Evolutionary conservation across 2,888 invertebrate genomes (phyloP), one percentile per base, ranked within the genome.

Genomic region (Epinotia nisella): DNA sequence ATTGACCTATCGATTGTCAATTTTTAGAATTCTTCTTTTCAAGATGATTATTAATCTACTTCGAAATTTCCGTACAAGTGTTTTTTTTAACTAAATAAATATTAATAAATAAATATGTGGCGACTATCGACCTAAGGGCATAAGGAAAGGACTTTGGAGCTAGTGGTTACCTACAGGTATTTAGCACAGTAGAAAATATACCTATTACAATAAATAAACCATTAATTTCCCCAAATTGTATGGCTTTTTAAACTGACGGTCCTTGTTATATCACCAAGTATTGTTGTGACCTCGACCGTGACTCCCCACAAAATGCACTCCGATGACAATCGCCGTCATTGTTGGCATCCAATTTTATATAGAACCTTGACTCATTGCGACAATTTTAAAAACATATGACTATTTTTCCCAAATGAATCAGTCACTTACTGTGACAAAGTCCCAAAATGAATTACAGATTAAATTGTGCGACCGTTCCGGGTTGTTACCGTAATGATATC

Each of bases 291-390:
- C 21, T 29, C 13, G 24, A 66, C 35, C 66, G 11, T 67, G 66
- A 67, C 71, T 53, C 60, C 66, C 60, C 61, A 49, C 15, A 39
- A 41, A 70, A 70, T 71, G 49, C 53, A 61, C 24, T 60, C 7
- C 2, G 51, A 35, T 56, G 53, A 49, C 51, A 71, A 58, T 39
- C 56, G 17, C 15, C 19, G 39, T 58, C 70, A 64, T 70, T 64
- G 49, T 64, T 21, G 24, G n/a, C 21, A 19, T 39, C 15, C 55
- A 56, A 17, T 2, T 41, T n/a, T 5, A 29, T 13, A 15, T 41
- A 56, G 55, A n/a, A 56, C 66, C 55, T 41, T 66, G 55, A 55
- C 65, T 21, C n/a, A 66, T n/a, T 65, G 11, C 5, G 0, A 5
- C 4, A 9, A 9, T 39, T 65, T 11, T n/a, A 10, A 19, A 55